These are phyloP conservation scores for Polymixis flavicincta DNA, from an alignment of 2,888 invertebrate species.

Conservation along the genomic window DNA sequence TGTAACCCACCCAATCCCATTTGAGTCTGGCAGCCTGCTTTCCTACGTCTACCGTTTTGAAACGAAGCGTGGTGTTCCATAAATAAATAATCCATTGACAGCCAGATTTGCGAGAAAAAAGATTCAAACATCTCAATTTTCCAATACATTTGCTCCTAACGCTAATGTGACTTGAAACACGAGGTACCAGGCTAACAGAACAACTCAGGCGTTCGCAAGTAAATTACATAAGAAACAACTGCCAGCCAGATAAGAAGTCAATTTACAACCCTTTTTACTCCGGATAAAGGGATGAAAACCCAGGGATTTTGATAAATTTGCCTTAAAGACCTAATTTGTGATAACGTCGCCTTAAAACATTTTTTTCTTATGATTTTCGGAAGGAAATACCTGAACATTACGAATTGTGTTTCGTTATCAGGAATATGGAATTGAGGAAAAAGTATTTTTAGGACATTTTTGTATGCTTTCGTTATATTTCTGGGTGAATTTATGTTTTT, in stretches of 20 bases:
- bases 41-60: no score
- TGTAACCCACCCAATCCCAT: no score
- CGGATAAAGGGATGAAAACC: conserved; percentile 44
- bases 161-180: conserved; percentile 22
- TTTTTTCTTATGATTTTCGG: conserved; percentile 16
- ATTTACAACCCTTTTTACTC: conserved; percentile 53
- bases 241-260: conserved; percentile 40
- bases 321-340: conserved; percentile 53
- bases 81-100: not conserved
- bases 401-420: conserved; percentile 21
- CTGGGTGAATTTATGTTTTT: not conserved
- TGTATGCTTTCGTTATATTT: not conserved
- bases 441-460: conserved; percentile 17
- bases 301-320: conserved; percentile 44
- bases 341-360: conserved; percentile 22
- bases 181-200: conserved; percentile 34
- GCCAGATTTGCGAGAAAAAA: not conserved
- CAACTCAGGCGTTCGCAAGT: conserved; percentile 23
- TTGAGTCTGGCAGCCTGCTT: no score
- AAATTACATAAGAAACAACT: conserved; percentile 51
- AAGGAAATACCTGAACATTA: conserved; percentile 19
- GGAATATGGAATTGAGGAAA: conserved; percentile 19
- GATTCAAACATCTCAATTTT: conserved; percentile 22
- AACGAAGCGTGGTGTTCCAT: no score
- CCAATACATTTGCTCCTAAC: conserved; percentile 1